Evolutionary conservation across 2,113 vertebrate genomes (phyloP).

Genomic region (Octodon degus): DNA sequence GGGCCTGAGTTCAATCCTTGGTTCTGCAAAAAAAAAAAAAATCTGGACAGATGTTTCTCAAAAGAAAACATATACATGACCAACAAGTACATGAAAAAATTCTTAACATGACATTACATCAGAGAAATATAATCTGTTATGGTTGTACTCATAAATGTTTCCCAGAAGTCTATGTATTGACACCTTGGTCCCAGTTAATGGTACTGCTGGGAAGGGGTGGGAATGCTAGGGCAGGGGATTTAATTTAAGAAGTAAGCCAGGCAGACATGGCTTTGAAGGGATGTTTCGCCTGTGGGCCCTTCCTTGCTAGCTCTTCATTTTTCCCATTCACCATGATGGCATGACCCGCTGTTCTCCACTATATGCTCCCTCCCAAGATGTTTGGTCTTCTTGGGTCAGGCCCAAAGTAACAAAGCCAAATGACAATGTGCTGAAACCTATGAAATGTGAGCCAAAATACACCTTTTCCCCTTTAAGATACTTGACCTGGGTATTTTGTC

Average conservation of each 20-base stretch:
- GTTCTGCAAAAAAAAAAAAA: too few relatives aligned
- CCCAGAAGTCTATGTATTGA: neutral
- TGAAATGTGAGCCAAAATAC: neutral
- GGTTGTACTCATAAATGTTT: neutral
- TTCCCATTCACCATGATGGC: neutral
- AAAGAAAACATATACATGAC: neutral
- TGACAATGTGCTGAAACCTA: neutral
- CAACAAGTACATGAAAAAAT: neutral
- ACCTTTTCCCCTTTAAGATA: neutral
- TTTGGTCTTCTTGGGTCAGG: neutral
- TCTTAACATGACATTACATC: neutral
- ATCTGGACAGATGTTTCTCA: neutral
- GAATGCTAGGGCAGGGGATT: neutral
- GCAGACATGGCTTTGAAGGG: neutral
- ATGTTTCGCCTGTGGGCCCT: neutral
- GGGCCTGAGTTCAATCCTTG: too few relatives aligned
- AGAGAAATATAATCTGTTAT: neutral
- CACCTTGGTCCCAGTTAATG: neutral
- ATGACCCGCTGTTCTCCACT: neutral
- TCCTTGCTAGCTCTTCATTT: neutral
- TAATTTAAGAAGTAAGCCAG: neutral
- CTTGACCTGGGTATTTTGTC: neutral
- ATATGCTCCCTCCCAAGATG: neutral
- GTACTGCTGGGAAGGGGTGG: neutral
- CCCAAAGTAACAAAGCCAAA: neutral